Evolutionary conservation across 23 tunicate genomes (phyloP), one percentile per base, ranked within the genome.

Genomic region (Halocynthia aurantium): DNA sequence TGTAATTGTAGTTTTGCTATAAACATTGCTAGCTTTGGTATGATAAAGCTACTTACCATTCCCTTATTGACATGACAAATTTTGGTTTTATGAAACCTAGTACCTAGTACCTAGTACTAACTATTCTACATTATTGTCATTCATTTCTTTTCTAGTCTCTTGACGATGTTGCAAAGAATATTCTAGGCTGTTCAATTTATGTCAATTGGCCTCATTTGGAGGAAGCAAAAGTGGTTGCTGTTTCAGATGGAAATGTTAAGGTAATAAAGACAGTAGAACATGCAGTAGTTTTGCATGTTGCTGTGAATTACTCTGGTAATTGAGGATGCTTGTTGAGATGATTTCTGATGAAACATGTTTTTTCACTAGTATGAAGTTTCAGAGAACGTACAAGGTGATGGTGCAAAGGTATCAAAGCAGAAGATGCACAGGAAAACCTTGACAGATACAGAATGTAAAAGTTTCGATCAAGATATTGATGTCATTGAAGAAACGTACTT

Each of bases 201-300:
- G 96, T 96, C 54, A 86, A 86, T 72, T 96, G 99, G 99, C 99
- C 99, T 19, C 96, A 96, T 78, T 80, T 91, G 93, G 88, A 82
- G 60, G 98, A 92, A 79, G 98, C 88, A 6, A 93, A 93, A 84
- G 94, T 93, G 8, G 86, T 93, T 40, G 86, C 84, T 52, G 84
- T 93, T 6, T 83, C 98, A 56, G 84, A 93, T 93, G 90, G 89
- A 64, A 84, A 57, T 8, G 61, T 49, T 6, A 79, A 93, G 80
- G 98, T 93, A 44, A 10, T 71, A 15, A 52, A 72, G 21, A 10
- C 5, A 60, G 12, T 15, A 1, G 12, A 11, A 72, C 12, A 15
- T 5, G 65, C 19, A 49, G 51, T 15, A 72, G 5, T 72, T 44
- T 51, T 13, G 2, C 44, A 31, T 2, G 0, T 13, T 13, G 51